Conservation (phyloP, 2,888 invertebrate species). For the Escarpia spicata region DNA sequence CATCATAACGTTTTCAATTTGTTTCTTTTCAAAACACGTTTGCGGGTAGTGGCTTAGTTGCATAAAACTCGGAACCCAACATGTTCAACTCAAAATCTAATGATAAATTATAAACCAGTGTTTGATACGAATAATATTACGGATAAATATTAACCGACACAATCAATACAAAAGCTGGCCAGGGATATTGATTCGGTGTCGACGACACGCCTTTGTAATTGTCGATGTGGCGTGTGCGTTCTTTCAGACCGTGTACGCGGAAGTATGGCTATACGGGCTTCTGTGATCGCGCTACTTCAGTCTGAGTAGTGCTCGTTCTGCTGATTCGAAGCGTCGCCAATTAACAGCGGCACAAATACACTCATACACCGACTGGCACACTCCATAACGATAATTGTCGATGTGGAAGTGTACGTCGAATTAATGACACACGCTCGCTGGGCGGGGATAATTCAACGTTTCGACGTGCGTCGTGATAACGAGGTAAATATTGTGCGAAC, state of each 20-base stretch:
- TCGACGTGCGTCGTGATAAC: neutral
- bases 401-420: slow-evolving; percentile 8
- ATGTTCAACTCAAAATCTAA: neutral
- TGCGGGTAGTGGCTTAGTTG: too few species aligned
- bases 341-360: slow-evolving; percentile 3
- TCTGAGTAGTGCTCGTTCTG: neutral
- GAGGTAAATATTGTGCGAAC: slow-evolving; percentile 12
- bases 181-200: neutral
- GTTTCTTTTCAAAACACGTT: too few species aligned
- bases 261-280: neutral
- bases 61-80: too few species aligned
- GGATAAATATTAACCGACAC: neutral
- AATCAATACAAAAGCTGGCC: neutral
- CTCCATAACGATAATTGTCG: slow-evolving; percentile 3
- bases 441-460: slow-evolving; percentile 1
- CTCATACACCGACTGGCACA: slow-evolving; percentile 6
- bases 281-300: neutral
- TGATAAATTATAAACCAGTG: neutral
- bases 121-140: neutral
- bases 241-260: neutral
- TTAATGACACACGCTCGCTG: neutral
- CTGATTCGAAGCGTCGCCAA: slow-evolving; percentile 10
- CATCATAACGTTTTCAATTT: too few species aligned
- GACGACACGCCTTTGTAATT: neutral
- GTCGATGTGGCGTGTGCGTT: neutral